Evolutionary conservation across 2,888 invertebrate genomes (phyloP).

Genomic region (Machimus atricapillus): DNA sequence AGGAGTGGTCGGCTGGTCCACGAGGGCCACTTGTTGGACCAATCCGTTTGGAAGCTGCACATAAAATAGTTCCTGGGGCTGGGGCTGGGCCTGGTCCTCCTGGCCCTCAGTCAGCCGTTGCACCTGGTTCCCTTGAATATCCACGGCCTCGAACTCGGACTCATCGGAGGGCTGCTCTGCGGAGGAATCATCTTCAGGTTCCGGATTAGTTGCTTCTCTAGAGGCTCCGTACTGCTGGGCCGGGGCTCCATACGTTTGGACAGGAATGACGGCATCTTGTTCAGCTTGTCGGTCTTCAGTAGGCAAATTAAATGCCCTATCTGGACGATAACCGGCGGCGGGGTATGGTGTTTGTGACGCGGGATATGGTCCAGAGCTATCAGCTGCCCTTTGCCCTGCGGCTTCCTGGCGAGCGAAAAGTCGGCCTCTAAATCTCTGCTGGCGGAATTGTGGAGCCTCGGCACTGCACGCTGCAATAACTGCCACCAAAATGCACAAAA

Average conservation of each 20-base stretch:
- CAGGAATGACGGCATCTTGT: not conserved
- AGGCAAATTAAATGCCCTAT: conserved; percentile 8
- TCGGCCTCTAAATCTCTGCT: not conserved
- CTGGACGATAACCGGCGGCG: conserved; percentile 28
- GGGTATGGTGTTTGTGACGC: conserved; percentile 17
- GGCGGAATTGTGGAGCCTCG: not conserved
- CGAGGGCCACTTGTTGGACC: not conserved
- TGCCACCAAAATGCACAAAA: not conserved
- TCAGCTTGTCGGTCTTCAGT: not conserved
- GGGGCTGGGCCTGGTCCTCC: not conserved
- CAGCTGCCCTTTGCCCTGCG: not conserved
- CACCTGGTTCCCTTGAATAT: conserved; percentile 1
- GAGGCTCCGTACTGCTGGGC: not conserved
- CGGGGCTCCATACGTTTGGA: not conserved
- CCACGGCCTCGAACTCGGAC: conserved; percentile 12
- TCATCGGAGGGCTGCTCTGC: not conserved
- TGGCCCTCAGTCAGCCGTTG: not conserved
- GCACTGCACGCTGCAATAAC: not conserved
- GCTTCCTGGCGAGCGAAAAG: conserved; percentile 7
- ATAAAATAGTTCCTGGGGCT: not conserved
- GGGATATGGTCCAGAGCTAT: conserved; percentile 16
- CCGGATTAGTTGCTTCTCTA: not conserved
- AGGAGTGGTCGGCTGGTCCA: not conserved
- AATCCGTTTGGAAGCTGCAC: not conserved
- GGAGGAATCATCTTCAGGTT: not conserved